A percentile compares a stretch with the other conserved stretches of the same genome.
Conservation (phyloP, 2,113 vertebrate species). For the Perca fluviatilis region DNA sequence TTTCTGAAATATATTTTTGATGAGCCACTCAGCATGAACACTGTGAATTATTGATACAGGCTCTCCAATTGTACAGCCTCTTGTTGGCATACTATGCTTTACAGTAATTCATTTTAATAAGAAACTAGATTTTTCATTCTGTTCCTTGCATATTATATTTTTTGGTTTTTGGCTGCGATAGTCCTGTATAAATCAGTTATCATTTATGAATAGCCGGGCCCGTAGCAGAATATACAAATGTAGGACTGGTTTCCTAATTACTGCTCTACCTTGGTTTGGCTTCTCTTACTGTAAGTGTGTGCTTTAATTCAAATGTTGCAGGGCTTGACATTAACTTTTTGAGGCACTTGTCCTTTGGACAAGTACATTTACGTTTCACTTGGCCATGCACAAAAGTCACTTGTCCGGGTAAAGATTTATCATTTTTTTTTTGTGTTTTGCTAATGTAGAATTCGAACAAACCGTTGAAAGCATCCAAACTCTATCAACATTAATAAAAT, state of each 20-base stretch:
- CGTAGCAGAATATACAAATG: not conserved
- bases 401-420: too few relatives aligned
- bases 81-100: slow-evolving; percentile 9
- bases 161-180: not conserved
- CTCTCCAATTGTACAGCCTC: not conserved
- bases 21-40: not conserved
- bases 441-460: too few relatives aligned
- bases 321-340: too few relatives aligned
- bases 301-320: not conserved
- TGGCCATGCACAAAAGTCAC: too few relatives aligned
- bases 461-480: too few relatives aligned
- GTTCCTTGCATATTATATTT: slow-evolving; percentile 9
- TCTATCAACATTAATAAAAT: too few relatives aligned
- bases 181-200: not conserved
- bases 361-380: too few relatives aligned
- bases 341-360: too few relatives aligned
- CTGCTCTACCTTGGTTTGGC: not conserved
- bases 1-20: slow-evolving; percentile 33
- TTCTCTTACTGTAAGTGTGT: not conserved
- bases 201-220: not conserved
- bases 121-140: not conserved
- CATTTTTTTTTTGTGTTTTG: too few relatives aligned
- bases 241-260: not conserved
- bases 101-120: slow-evolving; percentile 25
- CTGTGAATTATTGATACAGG: slow-evolving; percentile 24